Base-by-base conservation (phyloP, 2,888 invertebrate genomes). In the Chymomyza procnemis region DNA sequence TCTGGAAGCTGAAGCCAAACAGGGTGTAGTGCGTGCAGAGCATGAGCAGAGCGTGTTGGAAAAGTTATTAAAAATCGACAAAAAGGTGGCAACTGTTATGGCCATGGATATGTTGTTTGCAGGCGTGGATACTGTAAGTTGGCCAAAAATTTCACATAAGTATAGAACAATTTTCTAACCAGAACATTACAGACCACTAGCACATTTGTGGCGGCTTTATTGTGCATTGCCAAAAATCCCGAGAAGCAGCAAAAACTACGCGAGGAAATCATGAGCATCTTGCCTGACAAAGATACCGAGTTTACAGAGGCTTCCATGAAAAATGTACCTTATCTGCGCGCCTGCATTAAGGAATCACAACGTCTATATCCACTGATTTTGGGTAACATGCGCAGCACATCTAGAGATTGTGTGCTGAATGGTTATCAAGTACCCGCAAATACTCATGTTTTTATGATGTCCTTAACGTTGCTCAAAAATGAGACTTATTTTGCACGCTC, bases 341-440 rank as follows among this genome's bases (percentile, higher is more conserved):
- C 95, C 0, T 95, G 95, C 80, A 92, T 96, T 19, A 96, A 95
- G 85, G 96, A 96, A 88, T 92, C 94, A 0, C 89, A 95, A 69
- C 92, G 96, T 69, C 0, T 94, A 1, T 91, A 92, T 76, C 94
- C 94, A 0, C 92, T 94, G 0, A 91, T 92, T 0, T 83, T 92
- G 9, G 94, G 93, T 0, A 93, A 93, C 75, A 81, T 92, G 0
- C 91, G 95, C 69, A 89, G 89, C 41, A 90, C 93, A 46, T 89
- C 90, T 0, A 92, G 92, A 48, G 93, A 95, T 67, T 91, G 93
- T 22, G 92, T 93, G 5, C 81, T 96, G 1, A 91, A 92, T 56
- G 94, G 93, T n/a, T 95, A 94, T 79, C 88, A 88, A 64, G 92
- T 95, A 77, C 94, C 95, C 0, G 92, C 93, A 86, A 92, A 92